These are phyloP conservation scores for Periparus ater DNA, from an alignment of 2,797 vertebrate species.

Conservation along the genomic window DNA sequence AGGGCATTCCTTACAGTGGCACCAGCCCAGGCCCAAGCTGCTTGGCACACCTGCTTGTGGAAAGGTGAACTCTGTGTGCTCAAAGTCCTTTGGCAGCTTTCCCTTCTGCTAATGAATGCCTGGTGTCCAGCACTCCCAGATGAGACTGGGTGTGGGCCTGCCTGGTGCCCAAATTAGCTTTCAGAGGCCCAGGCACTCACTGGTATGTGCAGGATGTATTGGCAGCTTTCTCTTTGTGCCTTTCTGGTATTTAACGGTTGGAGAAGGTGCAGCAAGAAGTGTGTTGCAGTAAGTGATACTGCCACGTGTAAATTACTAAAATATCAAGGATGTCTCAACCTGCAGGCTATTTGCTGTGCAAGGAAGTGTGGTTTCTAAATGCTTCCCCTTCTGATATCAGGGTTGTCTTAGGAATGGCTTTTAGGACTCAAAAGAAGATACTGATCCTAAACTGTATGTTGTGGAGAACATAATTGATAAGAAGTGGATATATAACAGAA, in stretches of 20 bases:
- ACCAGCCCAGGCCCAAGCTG: not conserved
- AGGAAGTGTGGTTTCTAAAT: not conserved
- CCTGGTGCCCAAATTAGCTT: not conserved
- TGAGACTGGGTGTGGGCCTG: not conserved
- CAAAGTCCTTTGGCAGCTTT: not conserved
- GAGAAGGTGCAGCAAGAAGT: not conserved
- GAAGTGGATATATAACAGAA: not conserved
- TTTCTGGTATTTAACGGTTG: not conserved
- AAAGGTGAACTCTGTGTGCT: not conserved
- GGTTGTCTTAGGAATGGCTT: not conserved
- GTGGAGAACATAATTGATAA: not conserved
- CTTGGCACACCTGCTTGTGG: not conserved
- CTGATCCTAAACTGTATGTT: not conserved
- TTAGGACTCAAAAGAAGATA: not conserved
- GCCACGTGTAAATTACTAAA: not conserved
- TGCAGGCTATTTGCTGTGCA: not conserved
- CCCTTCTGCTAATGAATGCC: not conserved
- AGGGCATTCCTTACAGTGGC: not conserved
- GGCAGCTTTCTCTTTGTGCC: not conserved
- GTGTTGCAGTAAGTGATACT: not conserved
- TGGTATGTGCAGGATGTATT: fast-evolving
- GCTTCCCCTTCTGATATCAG: not conserved
- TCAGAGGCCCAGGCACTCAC: not conserved
- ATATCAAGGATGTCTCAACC: not conserved
- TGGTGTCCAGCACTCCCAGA: not conserved